phyloP scores from a whole-genome alignment of 1,140 invertebrate species.

The Babylonia areolata region DNA sequence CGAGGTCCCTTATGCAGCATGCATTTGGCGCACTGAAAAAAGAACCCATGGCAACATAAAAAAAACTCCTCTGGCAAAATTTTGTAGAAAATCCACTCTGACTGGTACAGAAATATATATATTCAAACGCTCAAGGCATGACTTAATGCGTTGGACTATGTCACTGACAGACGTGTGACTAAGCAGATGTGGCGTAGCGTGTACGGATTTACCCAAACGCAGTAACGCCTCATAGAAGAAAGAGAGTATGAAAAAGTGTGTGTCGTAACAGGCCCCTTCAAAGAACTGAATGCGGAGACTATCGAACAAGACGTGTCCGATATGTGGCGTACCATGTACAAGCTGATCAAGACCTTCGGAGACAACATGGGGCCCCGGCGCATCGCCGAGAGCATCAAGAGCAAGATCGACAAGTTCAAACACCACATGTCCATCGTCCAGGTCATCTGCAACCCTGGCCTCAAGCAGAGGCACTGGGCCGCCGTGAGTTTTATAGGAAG shows the following conservation, averaged over 20 bases:
- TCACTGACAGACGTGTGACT: not conserved
- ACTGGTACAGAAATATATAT: too few relatives aligned
- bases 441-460: constrained; percentile 76
- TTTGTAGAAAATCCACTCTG: too few relatives aligned
- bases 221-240: not conserved
- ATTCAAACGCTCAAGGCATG: too few relatives aligned
- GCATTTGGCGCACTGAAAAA: too few relatives aligned
- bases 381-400: constrained; percentile 76
- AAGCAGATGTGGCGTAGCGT: too few relatives aligned
- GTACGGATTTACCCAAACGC: too few relatives aligned
- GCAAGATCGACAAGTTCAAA: constrained; percentile 76
- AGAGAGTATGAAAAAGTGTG: too few relatives aligned
- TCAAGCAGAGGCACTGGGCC: constrained; percentile 75
- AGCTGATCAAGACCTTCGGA: constrained; percentile 75
- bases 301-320: constrained; percentile 82
- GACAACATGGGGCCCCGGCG: constrained; percentile 73
- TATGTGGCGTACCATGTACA: constrained; percentile 76
- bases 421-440: constrained; percentile 74
- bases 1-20: too few relatives aligned
- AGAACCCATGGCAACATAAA: too few relatives aligned
- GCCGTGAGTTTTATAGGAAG: constrained; percentile 60
- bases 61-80: too few relatives aligned
- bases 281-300: constrained; percentile 86
- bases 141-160: too few relatives aligned
- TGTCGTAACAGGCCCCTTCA: constrained; percentile 83